These are phyloP conservation scores for Arenaria interpres DNA, from an alignment of 2,113 vertebrate species.

Conservation along the genomic window DNA sequence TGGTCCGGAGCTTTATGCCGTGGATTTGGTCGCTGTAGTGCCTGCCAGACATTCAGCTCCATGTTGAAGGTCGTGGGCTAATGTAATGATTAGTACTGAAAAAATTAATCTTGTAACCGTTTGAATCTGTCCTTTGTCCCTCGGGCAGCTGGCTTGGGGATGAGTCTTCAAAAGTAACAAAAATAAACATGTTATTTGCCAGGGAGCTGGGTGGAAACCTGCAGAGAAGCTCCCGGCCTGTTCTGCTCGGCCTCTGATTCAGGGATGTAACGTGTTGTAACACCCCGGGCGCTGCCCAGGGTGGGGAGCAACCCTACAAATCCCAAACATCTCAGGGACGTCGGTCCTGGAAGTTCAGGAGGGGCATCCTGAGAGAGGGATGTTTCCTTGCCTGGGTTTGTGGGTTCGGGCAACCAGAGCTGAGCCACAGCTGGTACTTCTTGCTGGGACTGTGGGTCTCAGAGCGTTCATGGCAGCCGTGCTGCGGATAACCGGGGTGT, in stretches of 20 bases:
- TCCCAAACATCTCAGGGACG: background rate
- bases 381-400: background rate
- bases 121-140: background rate
- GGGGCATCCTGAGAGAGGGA: background rate
- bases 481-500: background rate
- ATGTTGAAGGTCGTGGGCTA: background rate
- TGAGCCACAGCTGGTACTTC: background rate
- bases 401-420: background rate
- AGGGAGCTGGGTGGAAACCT: background rate
- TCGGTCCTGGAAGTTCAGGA: background rate
- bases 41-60: background rate
- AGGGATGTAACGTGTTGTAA: background rate
- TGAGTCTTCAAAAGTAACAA: background rate
- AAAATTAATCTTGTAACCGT: background rate
- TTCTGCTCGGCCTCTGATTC: background rate
- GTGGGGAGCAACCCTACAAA: background rate
- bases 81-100: background rate
- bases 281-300: background rate
- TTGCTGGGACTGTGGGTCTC: background rate
- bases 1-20: background rate
- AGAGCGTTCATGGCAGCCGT: accelerated
- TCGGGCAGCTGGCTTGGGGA: background rate
- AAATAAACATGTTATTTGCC: background rate
- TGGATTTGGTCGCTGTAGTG: background rate
- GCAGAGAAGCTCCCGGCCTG: background rate